Base-by-base conservation (phyloP, 2,888 invertebrate genomes). In the Tetragonula carbonaria region DNA sequence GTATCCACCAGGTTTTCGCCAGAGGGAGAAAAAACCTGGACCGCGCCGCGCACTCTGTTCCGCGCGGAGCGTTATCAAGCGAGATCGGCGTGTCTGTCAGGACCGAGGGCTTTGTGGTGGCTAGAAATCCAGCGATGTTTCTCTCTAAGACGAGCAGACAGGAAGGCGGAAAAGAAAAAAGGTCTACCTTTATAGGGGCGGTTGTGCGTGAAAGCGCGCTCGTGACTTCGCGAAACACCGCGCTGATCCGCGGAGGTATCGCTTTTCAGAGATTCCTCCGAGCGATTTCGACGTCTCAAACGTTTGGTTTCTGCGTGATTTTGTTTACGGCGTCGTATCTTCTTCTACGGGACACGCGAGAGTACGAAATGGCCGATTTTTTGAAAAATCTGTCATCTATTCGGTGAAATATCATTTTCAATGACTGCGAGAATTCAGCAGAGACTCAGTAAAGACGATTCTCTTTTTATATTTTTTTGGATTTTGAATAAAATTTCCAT, bases 151-250 rank as follows among this genome's bases (percentile, higher is more conserved):
- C 38, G 21, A 57, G 33, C 23, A 50, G 62, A 33, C 1, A 8
- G 21, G 21, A 21, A 18, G 18, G n/a, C 5, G 21, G n/a, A 4
- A 38, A 4, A n/a, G 33, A 75, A 85, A 86, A 86, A 87, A 86
- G 81, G 86, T 51, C 84, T 90, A 89, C 90, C 90, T 91, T 91
- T 89, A 91, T 87, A 89, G 90, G 86, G 82, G 87, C 89, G 87
- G 87, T 86, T 80, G 85, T 62, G 59, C 86, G 90, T 90, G 87
- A 91, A 91, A 91, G 89, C 88, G 89, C 91, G 84, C 87, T 90
- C 88, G 90, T 90, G 87, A 88, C 88, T 87, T 77, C 72, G 78
- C 85, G 67, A 67, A 65, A 79, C 65, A 74, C 87, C 77, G 66
- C 23, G 38, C 45, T 50, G 50, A 55, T 23, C 38, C 38, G 38